Evolutionary conservation across 1,140 invertebrate species (phyloP).

Genomic region (Adoxophyes honmai): DNA sequence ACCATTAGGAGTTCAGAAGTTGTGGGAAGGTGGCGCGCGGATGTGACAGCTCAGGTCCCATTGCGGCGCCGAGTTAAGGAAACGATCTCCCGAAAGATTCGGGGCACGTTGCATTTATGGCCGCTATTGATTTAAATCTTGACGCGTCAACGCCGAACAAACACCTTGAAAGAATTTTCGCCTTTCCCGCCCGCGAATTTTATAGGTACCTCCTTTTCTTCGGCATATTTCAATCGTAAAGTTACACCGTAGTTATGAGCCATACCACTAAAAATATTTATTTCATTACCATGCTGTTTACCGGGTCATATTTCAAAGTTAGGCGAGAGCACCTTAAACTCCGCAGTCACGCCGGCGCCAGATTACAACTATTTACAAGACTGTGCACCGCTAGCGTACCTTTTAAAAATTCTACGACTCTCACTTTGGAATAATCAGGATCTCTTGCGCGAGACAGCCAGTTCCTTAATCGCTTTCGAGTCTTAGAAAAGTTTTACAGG

Average conservation of each 20-base stretch:
- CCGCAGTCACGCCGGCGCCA: conserved; percentile 22
- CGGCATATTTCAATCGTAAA: too few species aligned
- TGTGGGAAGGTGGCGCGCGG: conserved; percentile 53
- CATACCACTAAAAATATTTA: too few species aligned
- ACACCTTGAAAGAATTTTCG: background rate
- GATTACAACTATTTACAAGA: conserved; percentile 68
- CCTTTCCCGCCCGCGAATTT: too few species aligned
- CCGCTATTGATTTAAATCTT: conserved; percentile 12
- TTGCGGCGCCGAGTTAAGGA: conserved; percentile 44
- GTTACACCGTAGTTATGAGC: too few species aligned
- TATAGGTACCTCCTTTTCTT: too few species aligned
- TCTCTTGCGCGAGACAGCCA: conserved; percentile 8
- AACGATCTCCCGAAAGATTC: conserved; percentile 16
- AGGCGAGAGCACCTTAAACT: too few species aligned
- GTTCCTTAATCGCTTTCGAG: conserved; percentile 12
- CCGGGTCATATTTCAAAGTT: too few species aligned
- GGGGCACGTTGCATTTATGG: conserved; percentile 10
- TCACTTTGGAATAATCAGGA: conserved; percentile 16
- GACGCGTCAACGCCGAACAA: conserved; percentile 1
- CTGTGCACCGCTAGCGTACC: conserved; percentile 47
- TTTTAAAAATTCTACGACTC: conserved; percentile 66
- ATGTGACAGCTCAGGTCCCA: conserved; percentile 48
- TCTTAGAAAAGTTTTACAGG: conserved; percentile 15
- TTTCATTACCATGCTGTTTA: too few species aligned
- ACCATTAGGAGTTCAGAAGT: conserved; percentile 64